Evolutionary conservation across 2,797 vertebrate genomes (phyloP), one percentile per base, ranked within the genome.

Genomic region (Sphenopsis melanotis): DNA sequence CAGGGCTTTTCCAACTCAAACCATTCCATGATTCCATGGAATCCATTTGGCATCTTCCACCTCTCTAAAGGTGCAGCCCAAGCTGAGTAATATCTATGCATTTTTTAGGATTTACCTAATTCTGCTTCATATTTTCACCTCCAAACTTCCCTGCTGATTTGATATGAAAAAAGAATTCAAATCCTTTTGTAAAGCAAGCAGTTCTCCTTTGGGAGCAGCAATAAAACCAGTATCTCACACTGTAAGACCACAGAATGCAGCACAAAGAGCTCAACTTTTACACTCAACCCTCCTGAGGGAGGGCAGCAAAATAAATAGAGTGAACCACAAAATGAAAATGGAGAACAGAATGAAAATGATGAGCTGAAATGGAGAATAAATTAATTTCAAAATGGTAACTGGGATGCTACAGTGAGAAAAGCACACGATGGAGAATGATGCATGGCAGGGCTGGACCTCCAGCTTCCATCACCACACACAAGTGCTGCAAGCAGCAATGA

Each of bases 151-250:
- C 77, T 50, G n/a, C 50, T 84, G 47, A 72, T 90, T 87, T 70
- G 26, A 30, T 64, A 85, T 9, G 36, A 56, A 69, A 84, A 39
- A 39, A 84, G 26, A 86, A 72, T 10, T 59, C 8, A 80, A 77
- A 80, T 68, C 34, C 63, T 94, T 84, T 56, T n/a, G 47, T 44
- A 61, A 75, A 75, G 53, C 47, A 57, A 93, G 82, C 85, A 88
- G 68, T 70, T 82, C 66, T 93, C 90, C 70, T 94, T 79, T 39
- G 88, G 82, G 90, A 93, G 86, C 83, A 82, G 90, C 81, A 87
- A 74, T 50, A 84, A 92, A 95, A 64, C 2, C 70, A 92, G 44
- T 18, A 59, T 77, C 80, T 91, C 52, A 21, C 55, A 56, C 16
- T 44, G 41, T 47, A 71, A 74, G 49, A 66, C 49, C 37, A 85